These are phyloP conservation scores for Drosophila incognita DNA, from an alignment of 2,888 invertebrate species.

Conservation along the genomic window DNA sequence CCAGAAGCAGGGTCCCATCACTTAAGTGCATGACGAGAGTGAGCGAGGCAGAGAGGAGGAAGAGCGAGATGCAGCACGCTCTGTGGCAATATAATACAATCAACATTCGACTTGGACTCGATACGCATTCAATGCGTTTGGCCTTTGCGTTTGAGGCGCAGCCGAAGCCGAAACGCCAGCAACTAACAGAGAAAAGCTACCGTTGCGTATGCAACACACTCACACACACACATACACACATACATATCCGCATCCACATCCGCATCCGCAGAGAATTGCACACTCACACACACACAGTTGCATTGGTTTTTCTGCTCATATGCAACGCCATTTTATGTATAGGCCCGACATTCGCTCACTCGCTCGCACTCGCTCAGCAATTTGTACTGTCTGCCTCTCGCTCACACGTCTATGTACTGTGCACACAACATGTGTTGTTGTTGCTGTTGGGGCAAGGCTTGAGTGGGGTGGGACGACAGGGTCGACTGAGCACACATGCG, in stretches of 20 bases:
- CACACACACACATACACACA: constrained; percentile 7
- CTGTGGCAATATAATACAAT: constrained; percentile 78
- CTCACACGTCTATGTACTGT: constrained; percentile 48
- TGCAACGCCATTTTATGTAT: constrained; percentile 68
- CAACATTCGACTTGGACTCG: constrained; percentile 74
- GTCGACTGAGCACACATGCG: constrained; percentile 61
- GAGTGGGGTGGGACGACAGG: constrained; percentile 38
- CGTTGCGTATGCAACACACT: constrained; percentile 43
- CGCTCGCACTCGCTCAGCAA: constrained; percentile 27
- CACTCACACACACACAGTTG: constrained; percentile 47
- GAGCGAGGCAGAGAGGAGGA: not conserved
- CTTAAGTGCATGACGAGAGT: constrained; percentile 52
- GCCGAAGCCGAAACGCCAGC: constrained; percentile 26
- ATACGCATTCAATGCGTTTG: constrained; percentile 78
- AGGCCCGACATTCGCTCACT: constrained; percentile 66
- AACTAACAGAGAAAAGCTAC: constrained; percentile 47
- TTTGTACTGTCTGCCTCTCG: constrained; percentile 32
- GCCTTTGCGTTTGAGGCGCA: constrained; percentile 63
- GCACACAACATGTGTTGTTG: constrained; percentile 34
- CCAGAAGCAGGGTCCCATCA: constrained; percentile 26
- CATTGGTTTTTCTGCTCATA: constrained; percentile 58
- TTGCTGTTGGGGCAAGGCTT: not conserved
- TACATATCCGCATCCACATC: not conserved
- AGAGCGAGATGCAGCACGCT: constrained; percentile 8
- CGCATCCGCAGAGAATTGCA: constrained; percentile 21